These are phyloP conservation scores for Mystacornis crossleyi DNA, from an alignment of 2,113 vertebrate genomes.

Conservation along the genomic window DNA sequence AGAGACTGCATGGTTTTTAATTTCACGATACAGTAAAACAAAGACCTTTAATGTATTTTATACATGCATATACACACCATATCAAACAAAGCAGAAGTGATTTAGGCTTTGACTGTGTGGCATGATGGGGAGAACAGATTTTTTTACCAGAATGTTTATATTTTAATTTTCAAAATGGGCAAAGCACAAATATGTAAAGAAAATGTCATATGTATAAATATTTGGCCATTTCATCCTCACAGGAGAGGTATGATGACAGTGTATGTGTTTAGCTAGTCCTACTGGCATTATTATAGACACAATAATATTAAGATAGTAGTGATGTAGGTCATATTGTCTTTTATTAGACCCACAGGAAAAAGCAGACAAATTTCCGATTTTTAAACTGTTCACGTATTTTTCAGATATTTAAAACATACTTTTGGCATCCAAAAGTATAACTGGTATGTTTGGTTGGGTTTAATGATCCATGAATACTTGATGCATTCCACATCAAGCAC, in stretches of 20 bases:
- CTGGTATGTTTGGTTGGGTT: not conserved
- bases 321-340: not conserved
- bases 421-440: not conserved
- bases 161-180: slow-evolving; percentile 74
- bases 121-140: slow-evolving; percentile 73
- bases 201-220: slow-evolving; percentile 71
- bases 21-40: slow-evolving; percentile 75
- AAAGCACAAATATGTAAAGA: slow-evolving; percentile 73
- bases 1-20: slow-evolving; percentile 75
- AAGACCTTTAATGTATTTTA: slow-evolving; percentile 67
- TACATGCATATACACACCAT: slow-evolving; percentile 16
- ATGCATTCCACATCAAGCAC: not conserved
- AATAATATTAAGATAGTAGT: slow-evolving; percentile 44
- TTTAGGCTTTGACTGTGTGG: slow-evolving; percentile 69
- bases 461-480: not conserved
- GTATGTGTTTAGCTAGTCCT: slow-evolving; percentile 3
- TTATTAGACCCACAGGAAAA: not conserved
- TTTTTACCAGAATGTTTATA: slow-evolving; percentile 78
- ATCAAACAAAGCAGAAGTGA: slow-evolving; percentile 63
- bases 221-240: slow-evolving; percentile 72
- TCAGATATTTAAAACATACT: not conserved
- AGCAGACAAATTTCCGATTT: not conserved
- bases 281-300: slow-evolving; percentile 19
- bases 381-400: not conserved
- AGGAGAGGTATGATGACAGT: slow-evolving; percentile 58